Percentiles rank a stretch among this genome's conserved stretches.
Evolutionary conservation across 2,113 vertebrate species (phyloP).

Genomic region (Amblyopsis rosae): DNA sequence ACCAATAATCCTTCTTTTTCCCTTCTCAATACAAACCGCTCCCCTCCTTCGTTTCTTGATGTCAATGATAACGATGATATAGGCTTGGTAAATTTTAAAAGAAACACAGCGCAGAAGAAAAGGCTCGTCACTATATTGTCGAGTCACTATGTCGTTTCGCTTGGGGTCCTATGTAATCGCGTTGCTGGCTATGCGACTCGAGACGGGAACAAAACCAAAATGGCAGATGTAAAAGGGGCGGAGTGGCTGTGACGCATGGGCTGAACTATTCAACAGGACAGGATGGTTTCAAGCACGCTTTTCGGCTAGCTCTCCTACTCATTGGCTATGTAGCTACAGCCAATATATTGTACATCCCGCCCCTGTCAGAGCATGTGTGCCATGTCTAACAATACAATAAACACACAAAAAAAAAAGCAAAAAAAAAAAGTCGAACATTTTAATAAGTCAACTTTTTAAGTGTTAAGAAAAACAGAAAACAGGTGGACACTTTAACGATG

Average conservation of each 20-base stretch:
- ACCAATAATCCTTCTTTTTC: conserved; percentile 84
- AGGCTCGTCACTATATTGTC: conserved; percentile 70
- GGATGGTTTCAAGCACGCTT: conserved; percentile 41
- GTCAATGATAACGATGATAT: conserved; percentile 37
- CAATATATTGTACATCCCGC: conserved; percentile 42
- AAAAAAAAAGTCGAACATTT: not conserved
- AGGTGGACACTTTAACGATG: conserved; percentile 2
- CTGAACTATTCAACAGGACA: conserved; percentile 65
- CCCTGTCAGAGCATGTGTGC: conserved; percentile 52
- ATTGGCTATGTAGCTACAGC: conserved; percentile 52
- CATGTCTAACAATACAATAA: conserved; percentile 52
- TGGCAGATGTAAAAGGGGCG: conserved; percentile 80
- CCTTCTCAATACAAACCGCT: conserved; percentile 80
- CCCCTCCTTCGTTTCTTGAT: conserved; percentile 65
- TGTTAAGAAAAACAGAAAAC: not conserved
- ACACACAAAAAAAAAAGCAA: conserved; percentile 4
- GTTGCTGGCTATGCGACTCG: conserved; percentile 72
- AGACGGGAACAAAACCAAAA: conserved; percentile 86
- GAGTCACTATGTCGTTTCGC: conserved; percentile 76
- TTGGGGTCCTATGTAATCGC: conserved; percentile 58
- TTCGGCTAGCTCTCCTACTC: conserved; percentile 11
- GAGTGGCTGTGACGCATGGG: conserved; percentile 60
- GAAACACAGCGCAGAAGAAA: conserved; percentile 42
- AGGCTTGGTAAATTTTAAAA: conserved; percentile 7
- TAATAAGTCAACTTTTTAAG: not conserved